Conservation (phyloP, 2,888 invertebrate species). For the Epirrhoe alternata region DNA sequence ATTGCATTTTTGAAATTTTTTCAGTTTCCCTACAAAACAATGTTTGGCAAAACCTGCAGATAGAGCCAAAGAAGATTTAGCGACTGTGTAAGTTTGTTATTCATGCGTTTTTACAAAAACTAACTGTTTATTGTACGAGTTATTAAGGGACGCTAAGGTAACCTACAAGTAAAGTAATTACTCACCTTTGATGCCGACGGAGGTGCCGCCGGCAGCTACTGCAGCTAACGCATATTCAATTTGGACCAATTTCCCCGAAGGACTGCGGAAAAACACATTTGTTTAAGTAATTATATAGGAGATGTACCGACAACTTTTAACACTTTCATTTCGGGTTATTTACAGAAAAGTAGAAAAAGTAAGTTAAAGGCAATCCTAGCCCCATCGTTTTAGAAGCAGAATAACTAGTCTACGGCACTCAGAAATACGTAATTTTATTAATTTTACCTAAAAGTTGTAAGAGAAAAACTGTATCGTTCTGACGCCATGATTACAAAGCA, state of each 20-base stretch:
- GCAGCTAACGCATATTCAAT: constrained; percentile 99
- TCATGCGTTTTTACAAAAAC: not conserved
- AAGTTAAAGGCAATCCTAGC: not conserved
- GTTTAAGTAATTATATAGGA: constrained; percentile 36
- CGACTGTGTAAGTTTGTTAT: not conserved
- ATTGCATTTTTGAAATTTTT: constrained; percentile 14
- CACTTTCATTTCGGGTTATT: constrained; percentile 18
- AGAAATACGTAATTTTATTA: constrained; percentile 53
- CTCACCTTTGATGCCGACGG: constrained; percentile 98
- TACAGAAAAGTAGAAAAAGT: constrained; percentile 4
- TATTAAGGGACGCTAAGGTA: constrained; percentile 47
- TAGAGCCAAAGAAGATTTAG: not conserved
- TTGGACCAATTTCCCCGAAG: constrained; percentile 99
- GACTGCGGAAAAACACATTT: constrained; percentile 87
- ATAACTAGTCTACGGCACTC: constrained; percentile 8
- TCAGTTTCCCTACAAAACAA: not conserved
- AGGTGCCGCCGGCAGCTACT: constrained; percentile 98
- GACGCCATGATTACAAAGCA: constrained; percentile 94
- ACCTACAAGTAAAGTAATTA: constrained; percentile 48
- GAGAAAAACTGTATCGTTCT: constrained; percentile 98
- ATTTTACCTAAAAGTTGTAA: constrained; percentile 89
- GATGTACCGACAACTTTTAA: constrained; percentile 35
- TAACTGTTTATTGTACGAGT: not conserved
- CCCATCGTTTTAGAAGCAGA: not conserved
- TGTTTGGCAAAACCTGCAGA: not conserved